Base-by-base conservation (phyloP, 2,888 invertebrate genomes). In the Harpalus rufipes region DNA sequence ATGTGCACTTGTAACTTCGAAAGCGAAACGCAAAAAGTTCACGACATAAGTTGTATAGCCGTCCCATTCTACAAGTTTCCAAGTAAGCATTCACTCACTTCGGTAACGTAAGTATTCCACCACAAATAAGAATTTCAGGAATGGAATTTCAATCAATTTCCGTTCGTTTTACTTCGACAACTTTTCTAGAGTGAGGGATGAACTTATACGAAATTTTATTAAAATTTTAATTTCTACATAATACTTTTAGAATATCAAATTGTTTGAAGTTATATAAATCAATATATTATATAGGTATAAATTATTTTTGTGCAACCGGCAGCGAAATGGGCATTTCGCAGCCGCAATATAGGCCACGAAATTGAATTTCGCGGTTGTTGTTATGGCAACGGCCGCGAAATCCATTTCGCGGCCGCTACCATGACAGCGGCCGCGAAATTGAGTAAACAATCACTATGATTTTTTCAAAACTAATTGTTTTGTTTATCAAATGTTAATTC, bases 31-130 rank as follows among this genome's bases (percentile, higher is more conserved):
- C 88, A 89, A 86, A 89, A 88, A 86, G 90, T 90, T 87, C 90
- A 90, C 86, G 90, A 89, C 86, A 94, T 95, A 91, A 94, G 94
- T 88, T 95, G 95, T 90, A 93, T 94, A 87, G 95, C 94, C 58
- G 94, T 95, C 86, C 94, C 95, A n/a, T 93, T 95, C 88, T 95
- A 94, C 88, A 93, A 94, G 89, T 94, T 95, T 89, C 95, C 95
- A 91, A 95, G 95, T 95, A 91, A 88, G 90, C 88, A 80, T 39
- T 80, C 44, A 51, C 44, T 84, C 58, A 85, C 16, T 61, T 80
- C 16, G 25, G 68, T 14, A 12, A 51, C 68, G 68, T 68, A 68
- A 68, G 68, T 68, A 68, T 68, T 68, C 68, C 32, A 32, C 39
- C 39, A 12, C 68, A 68, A 68, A 68, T 68, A 39, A 25, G 39